Evolutionary conservation across 2,888 invertebrate species (phyloP).

Genomic region (Drosophila mayaguana): DNA sequence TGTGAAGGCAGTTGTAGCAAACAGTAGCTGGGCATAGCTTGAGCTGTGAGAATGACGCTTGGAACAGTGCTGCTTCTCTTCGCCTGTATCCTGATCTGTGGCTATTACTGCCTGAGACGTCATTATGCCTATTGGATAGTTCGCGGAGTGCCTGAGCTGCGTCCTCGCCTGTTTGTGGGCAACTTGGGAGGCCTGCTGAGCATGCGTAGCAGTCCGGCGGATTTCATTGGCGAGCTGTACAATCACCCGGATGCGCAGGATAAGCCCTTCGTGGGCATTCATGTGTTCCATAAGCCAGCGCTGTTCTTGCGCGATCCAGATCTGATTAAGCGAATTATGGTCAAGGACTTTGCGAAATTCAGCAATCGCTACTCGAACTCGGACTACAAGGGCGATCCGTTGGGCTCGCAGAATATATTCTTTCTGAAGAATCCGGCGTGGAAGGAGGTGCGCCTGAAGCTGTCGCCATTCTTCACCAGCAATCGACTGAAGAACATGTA

Average conservation of each 20-base stretch:
- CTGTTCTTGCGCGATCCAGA: slow-evolving; percentile 85
- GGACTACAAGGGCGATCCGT: slow-evolving; percentile 82
- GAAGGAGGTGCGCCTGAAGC: slow-evolving; percentile 85
- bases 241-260: slow-evolving; percentile 73
- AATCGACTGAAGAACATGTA: slow-evolving; percentile 84
- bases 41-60: slow-evolving; percentile 43
- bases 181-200: slow-evolving; percentile 84
- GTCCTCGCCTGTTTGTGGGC: slow-evolving; percentile 84
- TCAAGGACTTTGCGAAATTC: slow-evolving; percentile 86
- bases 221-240: slow-evolving; percentile 83
- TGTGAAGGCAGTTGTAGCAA: background rate
- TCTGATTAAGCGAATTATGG: slow-evolving; percentile 84
- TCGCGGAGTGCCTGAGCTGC: slow-evolving; percentile 81
- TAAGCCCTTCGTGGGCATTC: slow-evolving; percentile 83
- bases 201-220: slow-evolving; percentile 79
- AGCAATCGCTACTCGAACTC: slow-evolving; percentile 83
- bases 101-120: slow-evolving; percentile 52
- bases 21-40: slow-evolving; percentile 19
- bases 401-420: slow-evolving; percentile 85
- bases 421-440: slow-evolving; percentile 85
- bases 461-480: slow-evolving; percentile 86
- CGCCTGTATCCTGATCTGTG: slow-evolving; percentile 21
- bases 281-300: slow-evolving; percentile 85
- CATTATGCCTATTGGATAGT: slow-evolving; percentile 81
- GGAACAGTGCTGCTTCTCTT: slow-evolving; percentile 38